Percentiles rank a stretch among this genome's conserved stretches.
Conservation (phyloP, 2,797 vertebrate species). For the Luscinia megarhynchos region DNA sequence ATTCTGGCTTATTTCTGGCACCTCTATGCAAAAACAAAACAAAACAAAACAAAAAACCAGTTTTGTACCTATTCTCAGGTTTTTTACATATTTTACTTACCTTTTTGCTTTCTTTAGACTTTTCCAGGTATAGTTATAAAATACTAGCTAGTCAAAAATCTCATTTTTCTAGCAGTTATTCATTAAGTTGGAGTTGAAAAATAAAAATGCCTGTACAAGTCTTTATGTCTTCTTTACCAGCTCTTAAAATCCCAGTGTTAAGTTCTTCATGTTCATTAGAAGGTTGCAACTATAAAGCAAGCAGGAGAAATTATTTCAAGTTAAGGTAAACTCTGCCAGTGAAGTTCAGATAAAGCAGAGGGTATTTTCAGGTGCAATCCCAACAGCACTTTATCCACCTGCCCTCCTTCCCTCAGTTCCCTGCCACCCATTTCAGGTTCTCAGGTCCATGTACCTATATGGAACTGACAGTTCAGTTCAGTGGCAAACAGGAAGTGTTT, state of each 20-base stretch:
- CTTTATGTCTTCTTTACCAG: background rate
- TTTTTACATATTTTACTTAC: background rate
- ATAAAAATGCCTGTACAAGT: background rate
- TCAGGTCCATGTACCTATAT: background rate
- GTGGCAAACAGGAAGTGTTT: background rate
- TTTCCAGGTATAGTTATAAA: background rate
- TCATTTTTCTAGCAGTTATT: background rate
- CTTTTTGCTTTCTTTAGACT: background rate
- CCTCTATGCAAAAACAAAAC: background rate
- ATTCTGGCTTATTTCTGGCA: background rate
- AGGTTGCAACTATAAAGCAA: background rate
- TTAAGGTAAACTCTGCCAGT: background rate
- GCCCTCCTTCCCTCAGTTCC: rapidly evolving
- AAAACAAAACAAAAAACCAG: too few species aligned
- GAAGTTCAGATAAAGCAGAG: background rate
- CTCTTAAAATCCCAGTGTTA: background rate
- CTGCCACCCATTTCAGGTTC: background rate
- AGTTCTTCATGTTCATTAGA: background rate
- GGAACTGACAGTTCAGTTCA: background rate
- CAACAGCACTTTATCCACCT: background rate
- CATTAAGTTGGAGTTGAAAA: background rate
- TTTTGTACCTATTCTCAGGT: background rate
- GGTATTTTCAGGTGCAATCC: background rate
- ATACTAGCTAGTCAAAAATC: background rate
- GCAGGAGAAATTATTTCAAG: background rate